Evolutionary conservation across 2,797 vertebrate species (phyloP).

Genomic region (Acropternis orthonyx): DNA sequence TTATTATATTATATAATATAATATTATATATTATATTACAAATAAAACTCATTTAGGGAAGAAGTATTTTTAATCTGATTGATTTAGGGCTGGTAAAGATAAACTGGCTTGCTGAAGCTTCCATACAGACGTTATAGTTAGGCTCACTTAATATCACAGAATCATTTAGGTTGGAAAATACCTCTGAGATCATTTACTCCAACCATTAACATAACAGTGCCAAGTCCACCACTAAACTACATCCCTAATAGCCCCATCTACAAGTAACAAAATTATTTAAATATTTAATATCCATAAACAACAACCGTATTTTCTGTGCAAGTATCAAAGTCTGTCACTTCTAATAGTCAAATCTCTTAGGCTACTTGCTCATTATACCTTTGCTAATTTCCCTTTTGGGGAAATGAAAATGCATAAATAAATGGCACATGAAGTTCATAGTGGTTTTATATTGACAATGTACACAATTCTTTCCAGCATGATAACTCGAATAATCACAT

Average conservation of each 20-base stretch:
- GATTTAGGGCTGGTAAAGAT: background rate
- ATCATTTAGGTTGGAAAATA: background rate
- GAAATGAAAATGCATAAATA: background rate
- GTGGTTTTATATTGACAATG: background rate
- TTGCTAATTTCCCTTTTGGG: background rate
- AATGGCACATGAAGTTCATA: background rate
- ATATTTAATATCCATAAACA: background rate
- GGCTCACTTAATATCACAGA: background rate
- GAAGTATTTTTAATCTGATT: background rate
- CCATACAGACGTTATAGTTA: background rate
- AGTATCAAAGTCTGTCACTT: background rate
- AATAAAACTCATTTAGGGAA: background rate
- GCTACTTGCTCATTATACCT: background rate
- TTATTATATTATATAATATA: too few species aligned
- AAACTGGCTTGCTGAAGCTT: background rate
- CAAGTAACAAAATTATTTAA: background rate
- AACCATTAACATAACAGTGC: background rate
- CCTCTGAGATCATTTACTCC: background rate
- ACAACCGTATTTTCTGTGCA: background rate
- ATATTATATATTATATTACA: too few species aligned
- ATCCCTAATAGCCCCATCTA: background rate
- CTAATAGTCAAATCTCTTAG: background rate
- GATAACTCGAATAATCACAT: background rate
- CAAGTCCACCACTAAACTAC: background rate
- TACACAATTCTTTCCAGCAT: background rate